phyloP scores from a whole-genome alignment of 2,797 vertebrate species.

The Psittacula derbiana region DNA sequence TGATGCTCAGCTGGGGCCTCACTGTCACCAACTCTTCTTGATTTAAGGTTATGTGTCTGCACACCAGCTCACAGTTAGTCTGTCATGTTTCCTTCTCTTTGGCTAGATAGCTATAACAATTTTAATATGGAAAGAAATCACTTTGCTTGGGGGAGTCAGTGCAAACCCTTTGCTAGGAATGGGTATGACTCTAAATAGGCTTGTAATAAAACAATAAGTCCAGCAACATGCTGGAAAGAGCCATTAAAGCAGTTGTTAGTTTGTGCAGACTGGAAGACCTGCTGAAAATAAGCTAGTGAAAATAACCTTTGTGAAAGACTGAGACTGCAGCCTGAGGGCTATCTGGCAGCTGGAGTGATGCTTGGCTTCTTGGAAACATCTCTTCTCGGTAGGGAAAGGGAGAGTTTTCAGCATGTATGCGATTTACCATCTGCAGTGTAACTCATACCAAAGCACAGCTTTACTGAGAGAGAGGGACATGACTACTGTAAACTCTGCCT shows the following conservation, averaged over 20 bases:
- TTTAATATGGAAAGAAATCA: not conserved
- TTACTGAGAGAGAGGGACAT: not conserved
- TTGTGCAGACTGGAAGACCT: not conserved
- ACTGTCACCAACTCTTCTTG: not conserved
- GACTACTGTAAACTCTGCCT: not conserved
- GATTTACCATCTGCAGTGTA: not conserved
- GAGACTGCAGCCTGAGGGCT: not conserved
- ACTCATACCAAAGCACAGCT: not conserved
- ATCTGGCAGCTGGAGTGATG: not conserved
- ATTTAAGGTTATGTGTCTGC: slow-evolving; percentile 11
- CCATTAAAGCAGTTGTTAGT: not conserved
- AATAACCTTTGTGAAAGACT: not conserved
- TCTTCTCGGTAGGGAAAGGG: not conserved
- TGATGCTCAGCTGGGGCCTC: not conserved
- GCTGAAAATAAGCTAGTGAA: not conserved
- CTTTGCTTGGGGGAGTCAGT: not conserved
- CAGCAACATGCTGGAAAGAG: not conserved
- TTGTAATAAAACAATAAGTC: not conserved
- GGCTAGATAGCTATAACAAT: not conserved
- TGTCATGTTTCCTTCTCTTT: not conserved
- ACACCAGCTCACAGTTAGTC: not conserved
- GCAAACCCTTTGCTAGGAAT: not conserved
- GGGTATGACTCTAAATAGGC: not conserved
- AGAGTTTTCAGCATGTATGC: not conserved
- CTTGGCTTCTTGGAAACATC: not conserved